A percentile compares a stretch with the other conserved stretches of the same genome.
Evolutionary conservation across 2,888 invertebrate genomes (phyloP).

Genomic region (Melanophora roralis): DNA sequence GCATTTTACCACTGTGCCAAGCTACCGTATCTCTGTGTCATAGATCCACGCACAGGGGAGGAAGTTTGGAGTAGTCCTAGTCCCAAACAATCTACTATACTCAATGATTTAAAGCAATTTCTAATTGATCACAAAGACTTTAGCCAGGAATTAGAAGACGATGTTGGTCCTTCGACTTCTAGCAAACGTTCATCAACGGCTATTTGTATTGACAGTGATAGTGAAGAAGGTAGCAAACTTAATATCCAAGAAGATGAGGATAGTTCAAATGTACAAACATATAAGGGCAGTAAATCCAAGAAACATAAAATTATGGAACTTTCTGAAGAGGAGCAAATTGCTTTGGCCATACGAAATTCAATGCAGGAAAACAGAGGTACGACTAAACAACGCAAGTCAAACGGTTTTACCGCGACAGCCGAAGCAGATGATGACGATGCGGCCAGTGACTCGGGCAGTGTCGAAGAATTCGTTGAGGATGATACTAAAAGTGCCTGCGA

Average conservation of each 20-base stretch:
- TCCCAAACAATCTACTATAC: conserved; percentile 70
- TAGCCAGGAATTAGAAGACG: conserved; percentile 63
- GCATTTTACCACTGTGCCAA: conserved; percentile 81
- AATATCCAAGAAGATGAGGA: conserved; percentile 53
- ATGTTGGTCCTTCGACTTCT: conserved; percentile 70
- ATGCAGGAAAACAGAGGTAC: conserved; percentile 72
- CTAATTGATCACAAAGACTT: conserved; percentile 70
- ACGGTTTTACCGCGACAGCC: conserved; percentile 5
- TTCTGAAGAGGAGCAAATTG: conserved; percentile 75
- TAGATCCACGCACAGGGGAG: conserved; percentile 84
- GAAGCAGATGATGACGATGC: conserved; percentile 59
- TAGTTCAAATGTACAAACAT: conserved; percentile 41
- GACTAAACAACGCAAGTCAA: conserved; percentile 49
- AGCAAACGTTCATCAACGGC: conserved; percentile 63
- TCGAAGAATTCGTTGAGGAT: conserved; percentile 70
- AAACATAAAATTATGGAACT: conserved; percentile 72
- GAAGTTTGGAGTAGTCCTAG: conserved; percentile 75
- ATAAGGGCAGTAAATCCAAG: conserved; percentile 58
- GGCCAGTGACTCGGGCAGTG: conserved; percentile 68
- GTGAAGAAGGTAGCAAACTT: conserved; percentile 59
- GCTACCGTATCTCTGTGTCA: conserved; percentile 82
- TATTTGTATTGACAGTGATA: conserved; percentile 64
- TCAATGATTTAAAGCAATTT: conserved; percentile 68
- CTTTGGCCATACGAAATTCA: conserved; percentile 76
- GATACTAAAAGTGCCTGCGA: conserved; percentile 66